phyloP scores from a whole-genome alignment of 2,113 vertebrate species.

The Trematomus loennbergii region DNA sequence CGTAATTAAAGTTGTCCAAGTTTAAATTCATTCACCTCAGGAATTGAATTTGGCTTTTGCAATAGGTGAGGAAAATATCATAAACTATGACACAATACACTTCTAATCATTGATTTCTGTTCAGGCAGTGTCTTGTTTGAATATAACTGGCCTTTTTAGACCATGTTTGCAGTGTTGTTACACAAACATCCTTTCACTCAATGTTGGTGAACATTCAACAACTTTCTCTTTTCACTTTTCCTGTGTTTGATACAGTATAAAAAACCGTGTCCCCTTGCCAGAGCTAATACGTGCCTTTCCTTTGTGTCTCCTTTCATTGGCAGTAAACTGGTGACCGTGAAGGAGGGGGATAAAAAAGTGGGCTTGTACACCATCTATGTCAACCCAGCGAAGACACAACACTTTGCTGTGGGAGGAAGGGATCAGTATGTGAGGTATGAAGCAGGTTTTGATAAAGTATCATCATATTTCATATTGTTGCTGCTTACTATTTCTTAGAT shows the following conservation, averaged over 20 bases:
- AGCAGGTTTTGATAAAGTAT: background rate
- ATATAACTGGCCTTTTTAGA: background rate
- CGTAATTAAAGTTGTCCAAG: background rate
- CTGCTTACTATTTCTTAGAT: background rate
- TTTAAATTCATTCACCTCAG: background rate
- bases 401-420: conserved; percentile 95
- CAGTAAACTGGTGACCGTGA: conserved; percentile 95
- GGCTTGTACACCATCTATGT: conserved; percentile 96
- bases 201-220: background rate
- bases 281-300: background rate
- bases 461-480: background rate
- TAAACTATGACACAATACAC: background rate
- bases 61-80: background rate
- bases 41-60: background rate
- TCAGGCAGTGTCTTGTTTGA: background rate
- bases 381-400: conserved; percentile 93
- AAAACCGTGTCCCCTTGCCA: background rate
- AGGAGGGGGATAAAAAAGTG: conserved; percentile 97
- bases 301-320: conserved; percentile 27
- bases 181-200: background rate
- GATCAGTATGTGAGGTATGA: conserved; percentile 95
- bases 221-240: background rate
- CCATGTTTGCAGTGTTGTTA: background rate
- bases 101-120: background rate
- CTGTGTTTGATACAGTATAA: too few species aligned